phyloP scores from a whole-genome alignment of 2,797 vertebrate genomes.

The Dendrocincla tyrannina region DNA sequence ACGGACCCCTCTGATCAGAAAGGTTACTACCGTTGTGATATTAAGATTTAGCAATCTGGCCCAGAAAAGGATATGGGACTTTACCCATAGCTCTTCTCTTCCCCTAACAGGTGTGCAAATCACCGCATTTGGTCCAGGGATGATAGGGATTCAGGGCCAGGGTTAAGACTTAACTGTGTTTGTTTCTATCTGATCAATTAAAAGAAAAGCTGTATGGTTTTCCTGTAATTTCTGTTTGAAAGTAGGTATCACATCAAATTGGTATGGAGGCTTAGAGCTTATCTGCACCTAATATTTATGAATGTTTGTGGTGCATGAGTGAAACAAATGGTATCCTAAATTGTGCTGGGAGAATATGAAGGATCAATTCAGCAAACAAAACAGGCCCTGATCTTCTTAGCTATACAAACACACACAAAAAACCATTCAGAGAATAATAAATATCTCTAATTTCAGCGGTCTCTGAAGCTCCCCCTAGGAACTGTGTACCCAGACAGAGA shows the following conservation, averaged over 20 bases:
- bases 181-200: background rate
- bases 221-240: background rate
- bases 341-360: background rate
- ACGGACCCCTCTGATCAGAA: background rate
- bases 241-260: background rate
- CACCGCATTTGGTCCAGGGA: background rate
- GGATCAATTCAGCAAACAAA: slow-evolving; percentile 35
- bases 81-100: background rate
- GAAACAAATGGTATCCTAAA: slow-evolving; percentile 16
- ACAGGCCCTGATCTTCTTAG: slow-evolving; percentile 31
- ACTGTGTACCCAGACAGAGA: background rate
- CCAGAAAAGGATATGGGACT: background rate
- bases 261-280: background rate
- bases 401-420: slow-evolving; percentile 7
- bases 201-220: background rate
- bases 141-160: background rate
- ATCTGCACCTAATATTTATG: background rate
- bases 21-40: background rate
- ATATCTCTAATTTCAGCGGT: background rate
- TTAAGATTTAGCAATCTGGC: background rate
- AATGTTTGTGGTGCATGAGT: background rate
- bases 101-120: background rate
- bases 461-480: background rate
- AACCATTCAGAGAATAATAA: background rate
- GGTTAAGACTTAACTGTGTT: background rate